A percentile compares a stretch with the other conserved stretches of the same genome.
Evolutionary conservation across 2,113 vertebrate genomes (phyloP).

Genomic region (Gavialis gangeticus): DNA sequence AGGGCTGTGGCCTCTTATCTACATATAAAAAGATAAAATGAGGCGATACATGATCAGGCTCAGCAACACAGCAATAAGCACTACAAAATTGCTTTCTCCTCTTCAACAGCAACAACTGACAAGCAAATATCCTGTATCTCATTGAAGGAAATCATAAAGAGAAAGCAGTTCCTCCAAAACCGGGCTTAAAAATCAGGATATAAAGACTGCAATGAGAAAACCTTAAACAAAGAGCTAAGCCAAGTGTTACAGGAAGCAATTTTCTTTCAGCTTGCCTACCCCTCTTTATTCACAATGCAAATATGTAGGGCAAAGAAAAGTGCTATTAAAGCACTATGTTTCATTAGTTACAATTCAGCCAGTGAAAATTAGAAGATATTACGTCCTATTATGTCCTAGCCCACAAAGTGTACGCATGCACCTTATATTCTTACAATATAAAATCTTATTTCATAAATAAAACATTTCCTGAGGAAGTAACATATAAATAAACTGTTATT

Average conservation of each 20-base stretch:
- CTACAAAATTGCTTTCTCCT: neutral
- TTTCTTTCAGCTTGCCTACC: neutral
- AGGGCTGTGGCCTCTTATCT: neutral
- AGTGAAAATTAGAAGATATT: neutral
- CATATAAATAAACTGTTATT: neutral
- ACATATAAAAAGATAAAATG: neutral
- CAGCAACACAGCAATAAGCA: too few relatives aligned
- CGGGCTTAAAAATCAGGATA: neutral
- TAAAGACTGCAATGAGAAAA: neutral
- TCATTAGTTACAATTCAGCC: neutral
- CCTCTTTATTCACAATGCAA: neutral
- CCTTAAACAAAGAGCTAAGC: neutral
- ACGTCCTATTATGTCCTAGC: neutral
- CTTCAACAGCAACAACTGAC: neutral
- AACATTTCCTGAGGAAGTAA: too few relatives aligned
- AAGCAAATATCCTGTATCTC: neutral
- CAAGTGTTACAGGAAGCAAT: neutral
- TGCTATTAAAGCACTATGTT: neutral
- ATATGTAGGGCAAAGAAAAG: neutral
- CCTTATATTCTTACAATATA: neutral
- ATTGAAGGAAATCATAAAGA: neutral
- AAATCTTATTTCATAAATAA: too few relatives aligned
- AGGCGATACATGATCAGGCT: neutral
- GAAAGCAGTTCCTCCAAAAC: neutral
- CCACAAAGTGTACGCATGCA: neutral